Base-by-base conservation (phyloP, 2,888 invertebrate genomes). In the Aspidiotus rigidus region DNA sequence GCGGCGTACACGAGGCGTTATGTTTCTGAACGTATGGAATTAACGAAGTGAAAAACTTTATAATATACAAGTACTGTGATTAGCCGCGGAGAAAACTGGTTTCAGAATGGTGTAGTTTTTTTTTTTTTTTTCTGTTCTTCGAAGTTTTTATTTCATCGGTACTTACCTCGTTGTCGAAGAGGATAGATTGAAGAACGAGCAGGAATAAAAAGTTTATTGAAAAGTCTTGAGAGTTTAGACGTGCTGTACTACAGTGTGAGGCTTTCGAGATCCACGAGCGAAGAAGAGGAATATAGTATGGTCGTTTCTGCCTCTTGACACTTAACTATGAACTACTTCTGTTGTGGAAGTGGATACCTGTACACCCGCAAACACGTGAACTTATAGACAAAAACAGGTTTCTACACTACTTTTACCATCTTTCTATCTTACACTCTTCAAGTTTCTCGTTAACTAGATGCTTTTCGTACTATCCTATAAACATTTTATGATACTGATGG, bases 81-180 rank as follows among this genome's bases (percentile, higher is more conserved):
- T 59, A 59, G 39, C 59, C 28, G 28, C 28, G 28, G 59, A 59
- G 59, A 7, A 28, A 59, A 59, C 59, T 59, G 59, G 59, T 59
- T 59, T 59, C 13, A 13, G 59, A 39, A 59, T 28, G 28, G 28
- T 28, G 28, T 28, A 28, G 28, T 28, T 28, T 28, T 28, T 28
- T 28, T 28, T 28, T n/a, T 28, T 28, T 5, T 5, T 28, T 5
- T 28, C 28, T 28, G 28, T 28, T 28, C 28, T 28, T 28, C 28
- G 28, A 28, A 28, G 28, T 28, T 28, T 28, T 28, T 28, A 28
- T 28, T 28, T 28, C 28, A 28, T 28, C 28, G 28, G 28, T 28
- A 28, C 28, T 28, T 28, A 28, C 28, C 28, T 28, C 28, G 28
- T 28, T 28, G 28, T 28, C 28, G 28, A 28, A 5, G 28, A 28